Evolutionary conservation across 2,888 invertebrate species (phyloP).

Genomic region (Eucera pruinosa): DNA sequence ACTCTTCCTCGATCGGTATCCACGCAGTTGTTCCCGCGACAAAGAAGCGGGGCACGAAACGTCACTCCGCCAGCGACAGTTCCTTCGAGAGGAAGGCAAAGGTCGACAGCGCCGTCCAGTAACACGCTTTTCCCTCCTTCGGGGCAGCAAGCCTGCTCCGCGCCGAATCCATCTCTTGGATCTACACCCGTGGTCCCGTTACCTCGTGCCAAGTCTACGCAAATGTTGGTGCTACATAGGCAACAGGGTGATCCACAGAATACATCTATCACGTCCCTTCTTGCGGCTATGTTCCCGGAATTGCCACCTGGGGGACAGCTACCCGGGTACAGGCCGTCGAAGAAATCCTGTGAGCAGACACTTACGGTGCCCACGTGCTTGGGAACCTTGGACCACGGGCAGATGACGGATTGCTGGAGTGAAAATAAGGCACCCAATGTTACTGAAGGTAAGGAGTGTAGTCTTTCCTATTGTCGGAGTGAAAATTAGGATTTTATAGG

Average conservation of each 20-base stretch:
- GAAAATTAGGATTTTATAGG: too few relatives aligned
- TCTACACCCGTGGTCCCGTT: conserved; percentile 80
- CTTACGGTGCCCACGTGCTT: conserved; percentile 75
- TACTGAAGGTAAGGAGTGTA: conserved; percentile 63
- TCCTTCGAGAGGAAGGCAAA: conserved; percentile 77
- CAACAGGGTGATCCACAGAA: conserved; percentile 71
- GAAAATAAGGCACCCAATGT: conserved; percentile 63
- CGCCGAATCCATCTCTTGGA: conserved; percentile 82
- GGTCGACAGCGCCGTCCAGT: conserved; percentile 75
- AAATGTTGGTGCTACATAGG: conserved; percentile 78
- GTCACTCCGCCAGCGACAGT: conserved; percentile 78
- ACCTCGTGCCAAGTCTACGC: conserved; percentile 83
- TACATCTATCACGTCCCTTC: conserved; percentile 79
- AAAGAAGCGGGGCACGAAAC: conserved; percentile 64
- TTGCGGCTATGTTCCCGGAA: conserved; percentile 83
- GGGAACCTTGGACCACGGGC: conserved; percentile 74
- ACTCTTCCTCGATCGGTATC: conserved; percentile 83
- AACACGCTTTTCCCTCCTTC: conserved; percentile 77
- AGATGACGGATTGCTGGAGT: conserved; percentile 74
- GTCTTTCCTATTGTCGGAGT: neutral
- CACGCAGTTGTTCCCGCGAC: conserved; percentile 83
- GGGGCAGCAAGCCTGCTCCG: conserved; percentile 82
- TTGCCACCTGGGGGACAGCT: conserved; percentile 76
- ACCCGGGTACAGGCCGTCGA: conserved; percentile 78
- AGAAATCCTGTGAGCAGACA: conserved; percentile 70